These are phyloP conservation scores for Tricholauxania praeusta DNA, from an alignment of 2,888 invertebrate genomes.

Conservation along the genomic window DNA sequence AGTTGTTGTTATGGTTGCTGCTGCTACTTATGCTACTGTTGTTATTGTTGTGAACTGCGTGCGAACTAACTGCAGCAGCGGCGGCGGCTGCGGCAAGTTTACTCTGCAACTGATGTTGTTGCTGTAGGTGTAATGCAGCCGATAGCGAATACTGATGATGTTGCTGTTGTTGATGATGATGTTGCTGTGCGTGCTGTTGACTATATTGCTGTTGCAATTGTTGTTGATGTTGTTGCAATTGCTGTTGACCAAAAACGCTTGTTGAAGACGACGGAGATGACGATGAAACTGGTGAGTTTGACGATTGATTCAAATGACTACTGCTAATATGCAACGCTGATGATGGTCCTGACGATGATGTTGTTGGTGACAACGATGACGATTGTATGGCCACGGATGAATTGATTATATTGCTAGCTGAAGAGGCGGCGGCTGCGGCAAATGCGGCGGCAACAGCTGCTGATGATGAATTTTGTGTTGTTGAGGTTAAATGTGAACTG, in stretches of 20 bases:
- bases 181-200: constrained; percentile 48
- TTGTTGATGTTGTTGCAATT: constrained; percentile 52
- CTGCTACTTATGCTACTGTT: constrained; percentile 40
- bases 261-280: constrained; percentile 64
- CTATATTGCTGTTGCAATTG: constrained; percentile 51
- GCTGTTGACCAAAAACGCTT: constrained; percentile 50
- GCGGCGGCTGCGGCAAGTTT: constrained; percentile 63
- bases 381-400: constrained; percentile 60
- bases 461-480: constrained; percentile 73
- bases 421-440: constrained; percentile 63
- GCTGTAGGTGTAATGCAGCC: constrained; percentile 61
- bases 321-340: constrained; percentile 47
- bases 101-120: constrained; percentile 62
- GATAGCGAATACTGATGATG: constrained; percentile 68
- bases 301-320: constrained; percentile 61
- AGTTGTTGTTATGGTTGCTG: constrained; percentile 52
- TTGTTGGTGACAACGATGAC: constrained; percentile 58
- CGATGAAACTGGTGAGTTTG: constrained; percentile 66
- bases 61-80: constrained; percentile 60
- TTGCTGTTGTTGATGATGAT: constrained; percentile 50
- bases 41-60: constrained; percentile 44
- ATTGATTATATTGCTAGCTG: constrained; percentile 57
- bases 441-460: constrained; percentile 77
- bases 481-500: constrained; percentile 69
- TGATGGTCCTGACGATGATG: constrained; percentile 54